These are phyloP conservation scores for Erebia palarica DNA, from an alignment of 2,888 invertebrate species.

Conservation along the genomic window DNA sequence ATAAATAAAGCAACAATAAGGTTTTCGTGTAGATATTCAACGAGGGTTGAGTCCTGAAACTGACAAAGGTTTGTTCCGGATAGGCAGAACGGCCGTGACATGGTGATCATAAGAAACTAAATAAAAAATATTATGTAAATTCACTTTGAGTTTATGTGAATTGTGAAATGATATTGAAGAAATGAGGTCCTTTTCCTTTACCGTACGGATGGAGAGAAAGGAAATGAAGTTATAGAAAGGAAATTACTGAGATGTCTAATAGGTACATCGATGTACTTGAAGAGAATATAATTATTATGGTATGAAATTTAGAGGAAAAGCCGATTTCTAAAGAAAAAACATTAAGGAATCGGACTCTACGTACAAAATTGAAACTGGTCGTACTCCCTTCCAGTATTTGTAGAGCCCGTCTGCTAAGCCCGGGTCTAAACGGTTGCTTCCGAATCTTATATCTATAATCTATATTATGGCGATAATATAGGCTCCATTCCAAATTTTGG, in stretches of 20 bases:
- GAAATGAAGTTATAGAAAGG: neutral
- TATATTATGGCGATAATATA: no score
- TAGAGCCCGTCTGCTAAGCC: no score
- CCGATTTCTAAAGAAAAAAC: no score
- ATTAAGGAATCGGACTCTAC: no score
- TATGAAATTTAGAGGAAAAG: no score
- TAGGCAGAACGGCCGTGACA: neutral
- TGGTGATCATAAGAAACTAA: conserved; percentile 1
- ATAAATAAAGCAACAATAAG: conserved; percentile 15
- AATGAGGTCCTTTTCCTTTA: neutral
- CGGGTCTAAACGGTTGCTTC: no score
- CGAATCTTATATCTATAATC: no score
- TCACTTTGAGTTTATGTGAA: neutral
- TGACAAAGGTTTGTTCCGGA: conserved; percentile 28
- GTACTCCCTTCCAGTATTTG: no score
- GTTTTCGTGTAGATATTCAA: conserved; percentile 27
- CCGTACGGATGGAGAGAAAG: neutral
- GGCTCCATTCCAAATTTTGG: no score
- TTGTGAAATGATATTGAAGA: conserved; percentile 5
- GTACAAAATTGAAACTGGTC: no score
- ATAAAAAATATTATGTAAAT: conserved; percentile 8
- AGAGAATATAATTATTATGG: no score
- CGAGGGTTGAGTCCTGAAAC: conserved; percentile 17
- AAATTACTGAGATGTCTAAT: neutral
- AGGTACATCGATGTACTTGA: no score